Evolutionary conservation across 2,888 invertebrate species (phyloP).

Genomic region (Andrena haemorrhoa): DNA sequence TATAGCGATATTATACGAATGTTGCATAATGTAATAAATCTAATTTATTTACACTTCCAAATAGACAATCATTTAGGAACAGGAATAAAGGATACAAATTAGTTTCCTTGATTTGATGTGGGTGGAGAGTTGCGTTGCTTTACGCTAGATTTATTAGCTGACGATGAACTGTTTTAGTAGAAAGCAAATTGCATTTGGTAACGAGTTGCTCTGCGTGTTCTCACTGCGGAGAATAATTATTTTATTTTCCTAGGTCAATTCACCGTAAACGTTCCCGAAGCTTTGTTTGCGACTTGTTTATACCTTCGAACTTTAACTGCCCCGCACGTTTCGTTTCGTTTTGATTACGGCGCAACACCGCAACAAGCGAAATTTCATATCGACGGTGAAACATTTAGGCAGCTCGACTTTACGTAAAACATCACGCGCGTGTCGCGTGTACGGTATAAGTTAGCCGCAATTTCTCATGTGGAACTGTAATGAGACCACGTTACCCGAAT

Average conservation of each 20-base stretch:
- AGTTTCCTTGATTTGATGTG: not conserved
- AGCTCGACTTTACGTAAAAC: slow-evolving; percentile 32
- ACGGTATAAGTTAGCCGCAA: slow-evolving; percentile 12
- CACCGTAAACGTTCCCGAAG: not conserved
- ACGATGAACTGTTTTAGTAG: no score
- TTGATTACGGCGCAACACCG: not conserved
- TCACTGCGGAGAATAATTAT: not conserved
- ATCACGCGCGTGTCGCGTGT: slow-evolving; percentile 11
- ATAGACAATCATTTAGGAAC: not conserved
- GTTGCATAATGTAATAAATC: not conserved
- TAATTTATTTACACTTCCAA: not conserved
- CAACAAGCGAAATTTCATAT: slow-evolving; percentile 26
- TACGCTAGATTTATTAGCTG: no score
- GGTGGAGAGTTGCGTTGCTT: no score
- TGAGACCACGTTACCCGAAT: slow-evolving; percentile 30
- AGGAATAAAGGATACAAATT: not conserved
- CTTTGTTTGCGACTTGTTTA: not conserved
- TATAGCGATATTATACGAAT: not conserved
- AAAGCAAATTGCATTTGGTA: not conserved
- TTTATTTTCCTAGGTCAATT: not conserved
- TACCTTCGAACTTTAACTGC: slow-evolving; percentile 12
- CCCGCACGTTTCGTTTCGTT: not conserved
- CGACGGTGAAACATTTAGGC: slow-evolving; percentile 28
- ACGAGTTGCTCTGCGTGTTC: not conserved
- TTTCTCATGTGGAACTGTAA: slow-evolving; percentile 37